Conservation (phyloP, 2,113 vertebrate genomes). For the Delphinus delphis region DNA sequence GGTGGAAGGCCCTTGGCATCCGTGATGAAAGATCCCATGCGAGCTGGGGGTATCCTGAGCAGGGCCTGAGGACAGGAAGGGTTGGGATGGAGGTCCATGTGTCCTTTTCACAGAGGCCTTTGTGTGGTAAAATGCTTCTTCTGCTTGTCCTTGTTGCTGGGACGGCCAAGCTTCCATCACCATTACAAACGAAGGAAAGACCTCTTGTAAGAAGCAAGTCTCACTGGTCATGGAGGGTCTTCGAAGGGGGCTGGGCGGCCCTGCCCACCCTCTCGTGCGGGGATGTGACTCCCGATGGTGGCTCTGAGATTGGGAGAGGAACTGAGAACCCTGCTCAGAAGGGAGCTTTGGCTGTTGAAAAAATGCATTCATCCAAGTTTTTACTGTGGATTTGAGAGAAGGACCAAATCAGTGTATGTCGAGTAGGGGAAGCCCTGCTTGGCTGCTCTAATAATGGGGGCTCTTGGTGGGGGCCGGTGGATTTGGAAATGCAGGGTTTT, state of each 20-base stretch:
- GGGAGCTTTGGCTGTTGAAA: not conserved
- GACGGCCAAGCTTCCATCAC: not conserved
- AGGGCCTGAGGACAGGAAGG: not conserved
- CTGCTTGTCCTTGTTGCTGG: not conserved
- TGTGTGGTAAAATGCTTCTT: not conserved
- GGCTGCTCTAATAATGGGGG: not conserved
- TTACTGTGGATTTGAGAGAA: not conserved
- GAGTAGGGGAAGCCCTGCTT: fast-evolving
- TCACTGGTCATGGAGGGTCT: not conserved
- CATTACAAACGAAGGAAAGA: not conserved
- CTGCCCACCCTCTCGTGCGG: not conserved
- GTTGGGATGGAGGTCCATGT: not conserved
- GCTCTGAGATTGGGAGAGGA: not conserved
- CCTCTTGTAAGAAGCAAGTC: too few relatives aligned
- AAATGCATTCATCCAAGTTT: not conserved
- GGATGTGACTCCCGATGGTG: not conserved
- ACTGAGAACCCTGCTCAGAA: not conserved
- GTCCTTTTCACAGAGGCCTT: not conserved
- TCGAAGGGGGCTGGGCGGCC: not conserved
- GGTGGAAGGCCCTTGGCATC: not conserved
- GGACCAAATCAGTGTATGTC: not conserved
- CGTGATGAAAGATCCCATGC: not conserved
- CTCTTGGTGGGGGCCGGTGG: not conserved
- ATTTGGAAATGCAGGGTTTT: not conserved
- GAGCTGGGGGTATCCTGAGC: not conserved